Evolutionary conservation across 2,797 vertebrate genomes (phyloP).

Genomic region (Oophaga sylvatica): DNA sequence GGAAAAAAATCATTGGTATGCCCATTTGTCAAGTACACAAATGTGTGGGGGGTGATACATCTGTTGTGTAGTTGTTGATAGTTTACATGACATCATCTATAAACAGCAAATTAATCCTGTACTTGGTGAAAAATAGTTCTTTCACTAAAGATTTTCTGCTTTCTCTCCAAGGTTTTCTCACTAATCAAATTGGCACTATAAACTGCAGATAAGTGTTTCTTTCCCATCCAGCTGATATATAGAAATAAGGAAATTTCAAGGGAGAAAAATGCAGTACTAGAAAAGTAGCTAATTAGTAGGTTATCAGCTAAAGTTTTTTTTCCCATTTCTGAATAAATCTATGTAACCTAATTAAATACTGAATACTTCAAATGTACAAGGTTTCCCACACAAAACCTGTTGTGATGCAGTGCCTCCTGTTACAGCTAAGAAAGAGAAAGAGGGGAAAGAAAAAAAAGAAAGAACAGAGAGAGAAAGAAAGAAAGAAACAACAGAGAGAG

Average conservation of each 20-base stretch:
- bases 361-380: too few relatives aligned
- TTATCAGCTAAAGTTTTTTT: too few relatives aligned
- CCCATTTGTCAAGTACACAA: constrained; percentile 43
- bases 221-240: neutral
- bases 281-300: neutral
- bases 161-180: constrained; percentile 4
- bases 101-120: constrained; percentile 40
- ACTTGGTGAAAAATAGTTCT: constrained; percentile 42
- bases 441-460: too few relatives aligned
- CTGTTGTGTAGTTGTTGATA: constrained; percentile 43
- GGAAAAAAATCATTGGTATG: constrained; percentile 46
- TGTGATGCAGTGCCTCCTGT: too few relatives aligned
- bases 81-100: constrained; percentile 44
- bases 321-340: too few relatives aligned
- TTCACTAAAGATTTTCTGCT: constrained; percentile 35
- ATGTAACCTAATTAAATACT: too few relatives aligned
- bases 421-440: too few relatives aligned
- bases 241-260: neutral
- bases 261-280: neutral
- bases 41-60: constrained; percentile 33
- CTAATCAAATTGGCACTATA: constrained; percentile 40
- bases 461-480: too few relatives aligned
- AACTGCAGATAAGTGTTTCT: constrained; percentile 2
- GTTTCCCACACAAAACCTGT: too few relatives aligned
- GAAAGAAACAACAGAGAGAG: too few relatives aligned